A percentile compares a stretch with the other conserved stretches of the same genome.
Evolutionary conservation across 1,140 invertebrate species (phyloP).

Genomic region (Polyergus mexicanus): DNA sequence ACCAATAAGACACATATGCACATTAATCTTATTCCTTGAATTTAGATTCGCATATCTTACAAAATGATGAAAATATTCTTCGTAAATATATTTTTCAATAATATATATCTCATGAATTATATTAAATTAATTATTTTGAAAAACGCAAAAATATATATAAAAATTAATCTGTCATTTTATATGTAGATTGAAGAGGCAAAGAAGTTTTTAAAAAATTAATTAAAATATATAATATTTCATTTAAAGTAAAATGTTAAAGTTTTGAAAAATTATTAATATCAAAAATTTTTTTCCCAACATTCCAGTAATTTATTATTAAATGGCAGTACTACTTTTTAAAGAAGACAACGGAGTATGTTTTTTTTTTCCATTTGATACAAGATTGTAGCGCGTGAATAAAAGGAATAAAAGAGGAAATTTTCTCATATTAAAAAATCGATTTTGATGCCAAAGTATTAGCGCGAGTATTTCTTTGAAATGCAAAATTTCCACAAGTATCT

Average conservation of each 20-base stretch:
- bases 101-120: neutral
- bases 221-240: neutral
- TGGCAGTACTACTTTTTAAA: neutral
- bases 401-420: slow-evolving; percentile 10
- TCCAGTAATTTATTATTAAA: too few relatives aligned
- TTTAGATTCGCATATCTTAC: neutral
- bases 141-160: neutral
- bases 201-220: neutral
- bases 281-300: too few relatives aligned
- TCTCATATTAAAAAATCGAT: slow-evolving; percentile 17
- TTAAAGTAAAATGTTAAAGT: too few relatives aligned
- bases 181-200: neutral
- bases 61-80: neutral
- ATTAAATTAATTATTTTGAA: neutral
- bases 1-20: neutral
- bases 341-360: neutral
- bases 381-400: neutral
- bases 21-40: neutral
- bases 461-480: slow-evolving; percentile 43
- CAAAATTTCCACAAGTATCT: slow-evolving; percentile 28
- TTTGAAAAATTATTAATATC: too few relatives aligned
- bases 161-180: neutral
- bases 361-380: neutral
- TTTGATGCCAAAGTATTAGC: slow-evolving; percentile 11
- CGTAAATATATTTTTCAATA: neutral